These are phyloP conservation scores for Cyclura pinguis DNA, from an alignment of 2,797 vertebrate genomes.

Conservation along the genomic window DNA sequence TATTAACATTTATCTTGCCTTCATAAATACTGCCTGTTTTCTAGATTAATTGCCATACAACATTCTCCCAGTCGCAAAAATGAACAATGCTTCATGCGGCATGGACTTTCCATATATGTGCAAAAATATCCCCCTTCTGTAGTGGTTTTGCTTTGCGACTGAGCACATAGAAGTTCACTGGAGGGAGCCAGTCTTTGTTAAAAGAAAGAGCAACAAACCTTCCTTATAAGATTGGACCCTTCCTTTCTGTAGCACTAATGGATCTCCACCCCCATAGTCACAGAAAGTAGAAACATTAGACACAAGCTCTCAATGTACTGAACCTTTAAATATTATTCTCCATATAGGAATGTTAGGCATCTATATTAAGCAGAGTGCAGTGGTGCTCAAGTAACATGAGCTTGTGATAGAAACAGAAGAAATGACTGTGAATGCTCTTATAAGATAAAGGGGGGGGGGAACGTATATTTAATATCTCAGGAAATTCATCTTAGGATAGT, in stretches of 20 bases:
- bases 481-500: too few species aligned
- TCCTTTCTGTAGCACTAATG: too few species aligned
- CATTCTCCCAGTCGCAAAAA: not conserved
- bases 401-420: too few species aligned
- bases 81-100: not conserved
- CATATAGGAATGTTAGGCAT: too few species aligned
- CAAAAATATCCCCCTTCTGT: not conserved
- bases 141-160: not conserved
- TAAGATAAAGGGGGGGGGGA: too few species aligned
- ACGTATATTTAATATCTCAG: too few species aligned
- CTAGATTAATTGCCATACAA: slow-evolving; percentile 29
- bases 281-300: not conserved
- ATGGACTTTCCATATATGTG: not conserved
- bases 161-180: not conserved
- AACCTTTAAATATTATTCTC: not conserved
- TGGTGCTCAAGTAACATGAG: too few species aligned
- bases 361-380: too few species aligned
- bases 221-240: not conserved
- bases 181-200: not conserved
- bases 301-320: not conserved
- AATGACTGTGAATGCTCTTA: too few species aligned
- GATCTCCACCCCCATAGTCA: too few species aligned
- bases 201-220: not conserved
- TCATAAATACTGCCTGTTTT: not conserved
- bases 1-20: slow-evolving; percentile 21